phyloP scores from a whole-genome alignment of 2,113 vertebrate species.

The Embiotoca jacksoni region DNA sequence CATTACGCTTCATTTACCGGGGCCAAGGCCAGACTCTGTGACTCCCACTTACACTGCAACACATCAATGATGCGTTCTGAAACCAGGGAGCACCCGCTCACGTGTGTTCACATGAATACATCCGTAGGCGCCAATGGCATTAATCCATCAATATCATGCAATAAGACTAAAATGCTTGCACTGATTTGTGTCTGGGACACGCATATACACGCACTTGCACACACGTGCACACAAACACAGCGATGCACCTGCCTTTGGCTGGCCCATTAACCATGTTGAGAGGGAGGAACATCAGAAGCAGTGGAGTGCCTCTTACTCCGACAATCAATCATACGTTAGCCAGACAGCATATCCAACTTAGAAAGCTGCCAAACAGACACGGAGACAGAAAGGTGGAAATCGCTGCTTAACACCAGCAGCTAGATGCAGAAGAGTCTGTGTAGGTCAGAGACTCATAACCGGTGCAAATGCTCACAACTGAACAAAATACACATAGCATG shows the following conservation, averaged over 20 bases:
- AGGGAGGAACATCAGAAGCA: constrained; percentile 66
- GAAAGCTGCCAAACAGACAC: constrained; percentile 57
- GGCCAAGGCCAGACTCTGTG: constrained; percentile 35
- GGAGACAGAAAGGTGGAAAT: constrained; percentile 42
- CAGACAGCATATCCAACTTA: constrained; percentile 70
- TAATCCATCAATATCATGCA: constrained; percentile 56
- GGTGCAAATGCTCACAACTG: not conserved
- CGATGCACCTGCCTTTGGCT: constrained; percentile 60
- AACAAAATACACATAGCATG: not conserved
- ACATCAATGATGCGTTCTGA: constrained; percentile 22
- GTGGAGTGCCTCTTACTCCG: constrained; percentile 73
- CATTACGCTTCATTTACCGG: constrained; percentile 67
- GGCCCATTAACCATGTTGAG: constrained; percentile 74
- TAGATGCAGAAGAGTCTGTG: constrained; percentile 27
- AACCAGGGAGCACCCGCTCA: constrained; percentile 2
- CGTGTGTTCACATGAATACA: constrained; percentile 42
- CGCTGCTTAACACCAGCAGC: constrained; percentile 19
- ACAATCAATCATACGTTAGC: constrained; percentile 81
- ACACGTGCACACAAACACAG: not conserved
- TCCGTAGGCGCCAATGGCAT: constrained; percentile 13
- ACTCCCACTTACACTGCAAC: constrained; percentile 27
- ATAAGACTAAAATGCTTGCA: constrained; percentile 25
- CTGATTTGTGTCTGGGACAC: constrained; percentile 33
- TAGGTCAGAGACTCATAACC: constrained; percentile 2
- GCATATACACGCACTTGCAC: not conserved